phyloP scores from a whole-genome alignment of 2,888 invertebrate species.

The Morinoia aosen region DNA sequence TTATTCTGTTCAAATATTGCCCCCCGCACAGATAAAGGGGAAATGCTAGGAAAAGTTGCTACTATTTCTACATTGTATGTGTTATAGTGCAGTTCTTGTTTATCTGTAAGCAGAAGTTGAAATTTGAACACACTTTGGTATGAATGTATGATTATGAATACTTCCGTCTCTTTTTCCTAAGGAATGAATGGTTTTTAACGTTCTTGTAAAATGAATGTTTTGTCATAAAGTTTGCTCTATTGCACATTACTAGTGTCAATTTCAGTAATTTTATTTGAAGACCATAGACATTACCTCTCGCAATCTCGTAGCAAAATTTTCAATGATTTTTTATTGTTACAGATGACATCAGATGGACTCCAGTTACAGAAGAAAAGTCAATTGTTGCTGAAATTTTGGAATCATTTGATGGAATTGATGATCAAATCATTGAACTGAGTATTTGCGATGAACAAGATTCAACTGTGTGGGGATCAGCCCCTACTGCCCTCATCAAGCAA shows the following conservation, averaged over 20 bases:
- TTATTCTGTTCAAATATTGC: neutral
- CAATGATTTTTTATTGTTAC: neutral
- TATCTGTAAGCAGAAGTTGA: neutral
- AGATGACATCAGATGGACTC: neutral
- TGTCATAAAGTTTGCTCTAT: no score
- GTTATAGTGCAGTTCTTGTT: neutral
- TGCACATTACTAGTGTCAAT: no score
- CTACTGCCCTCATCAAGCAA: slow-evolving; percentile 1
- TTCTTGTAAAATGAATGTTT: no score
- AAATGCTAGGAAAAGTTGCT: neutral
- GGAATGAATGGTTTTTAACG: no score
- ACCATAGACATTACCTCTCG: no score
- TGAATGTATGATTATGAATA: neutral
- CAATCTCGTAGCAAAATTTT: neutral
- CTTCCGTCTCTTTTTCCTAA: neutral
- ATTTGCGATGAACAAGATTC: neutral
- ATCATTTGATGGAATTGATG: slow-evolving; percentile 37
- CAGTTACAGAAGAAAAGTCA: neutral
- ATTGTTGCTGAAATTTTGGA: slow-evolving; percentile 48
- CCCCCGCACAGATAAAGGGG: neutral
- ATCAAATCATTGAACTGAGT: neutral
- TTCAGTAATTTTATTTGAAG: no score
- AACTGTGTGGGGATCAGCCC: neutral
- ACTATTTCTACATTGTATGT: neutral
- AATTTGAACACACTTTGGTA: neutral